Base-by-base conservation (phyloP, 2,113 vertebrate species). In the Chaetodon trifascialis region DNA sequence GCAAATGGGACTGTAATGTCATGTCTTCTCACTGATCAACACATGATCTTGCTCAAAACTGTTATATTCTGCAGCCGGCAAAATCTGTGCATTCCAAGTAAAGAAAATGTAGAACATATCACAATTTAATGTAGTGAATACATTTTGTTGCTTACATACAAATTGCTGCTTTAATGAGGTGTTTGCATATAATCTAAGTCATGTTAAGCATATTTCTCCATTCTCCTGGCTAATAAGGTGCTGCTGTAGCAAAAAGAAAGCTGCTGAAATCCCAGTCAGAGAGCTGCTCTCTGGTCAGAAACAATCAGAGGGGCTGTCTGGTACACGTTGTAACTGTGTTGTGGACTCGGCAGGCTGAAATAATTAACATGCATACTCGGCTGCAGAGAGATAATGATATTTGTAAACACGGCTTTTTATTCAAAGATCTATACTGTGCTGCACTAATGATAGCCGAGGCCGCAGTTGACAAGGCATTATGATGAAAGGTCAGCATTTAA, bases 291-390 rank as follows among this genome's bases (percentile, higher is more conserved):
- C 11, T 67, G 67, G 55, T 68, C 25, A 17, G 25, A 68, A 44
- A 56, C 25, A 11, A 44, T 44, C 10, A 44, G 38, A 40, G 4
- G 5, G 4, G 17, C 40, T 49, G 12, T 23, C 36, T 47, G 65
- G 17, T 25, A 4, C 11, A 5, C 23, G 17, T 6, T 46, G 62
- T 11, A 25, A 15, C 63, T 21, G 34, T 47, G 62, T 7, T 38
- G 42, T 34, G 25, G 60, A 71, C 40, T 0, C 7, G 44, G 40
- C 11, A 34, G 40, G 12, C 40, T 40, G 11, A 66, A 54, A 60
- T 75, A 47, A 63, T 70, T 46, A 63, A 25, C 47, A 52, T 19
- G 36, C 58, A 71, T 21, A 42, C 52, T 76, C 52, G 72, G 25
- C 11, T 60, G 23, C 34, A 52, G 10, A 47, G 30, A 11, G 6